Conservation (phyloP, 2,113 vertebrate species). For the Redunca redunca region DNA sequence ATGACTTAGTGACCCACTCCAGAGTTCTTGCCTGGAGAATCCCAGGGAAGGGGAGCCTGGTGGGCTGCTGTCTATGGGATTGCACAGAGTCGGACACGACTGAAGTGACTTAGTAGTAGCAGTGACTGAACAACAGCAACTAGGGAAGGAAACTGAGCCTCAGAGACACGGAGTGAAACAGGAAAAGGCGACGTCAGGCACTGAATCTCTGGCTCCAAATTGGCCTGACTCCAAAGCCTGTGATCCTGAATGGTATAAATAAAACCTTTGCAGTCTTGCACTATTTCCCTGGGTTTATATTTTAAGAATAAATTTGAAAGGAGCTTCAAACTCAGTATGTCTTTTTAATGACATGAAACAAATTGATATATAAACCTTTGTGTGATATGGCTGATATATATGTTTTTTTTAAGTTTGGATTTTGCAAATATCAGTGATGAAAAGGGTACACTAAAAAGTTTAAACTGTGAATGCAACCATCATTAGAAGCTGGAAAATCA, state of each 20-base stretch:
- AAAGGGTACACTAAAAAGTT: background rate
- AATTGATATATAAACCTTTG: background rate
- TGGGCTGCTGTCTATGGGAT: background rate
- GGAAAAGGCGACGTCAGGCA: background rate
- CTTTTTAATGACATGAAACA: slow-evolving; percentile 17
- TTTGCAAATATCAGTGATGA: background rate
- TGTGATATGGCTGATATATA: background rate
- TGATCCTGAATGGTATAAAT: background rate
- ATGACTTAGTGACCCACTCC: background rate
- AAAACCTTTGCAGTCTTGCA: background rate
- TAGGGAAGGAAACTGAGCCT: background rate
- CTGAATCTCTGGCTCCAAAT: background rate
- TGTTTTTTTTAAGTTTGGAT: background rate
- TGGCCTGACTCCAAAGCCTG: background rate
- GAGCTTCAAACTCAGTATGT: background rate
- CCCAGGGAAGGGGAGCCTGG: background rate
- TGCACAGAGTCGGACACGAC: background rate
- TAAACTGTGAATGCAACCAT: background rate
- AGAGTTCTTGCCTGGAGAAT: background rate
- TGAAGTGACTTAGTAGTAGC: background rate
- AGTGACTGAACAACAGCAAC: background rate
- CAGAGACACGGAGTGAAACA: background rate
- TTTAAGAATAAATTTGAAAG: background rate
- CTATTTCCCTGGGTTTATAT: background rate
- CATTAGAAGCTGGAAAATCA: slow-evolving; percentile 43